Evolutionary conservation across 1,140 invertebrate species (phyloP).

Genomic region (Teleopsis dalmanni): DNA sequence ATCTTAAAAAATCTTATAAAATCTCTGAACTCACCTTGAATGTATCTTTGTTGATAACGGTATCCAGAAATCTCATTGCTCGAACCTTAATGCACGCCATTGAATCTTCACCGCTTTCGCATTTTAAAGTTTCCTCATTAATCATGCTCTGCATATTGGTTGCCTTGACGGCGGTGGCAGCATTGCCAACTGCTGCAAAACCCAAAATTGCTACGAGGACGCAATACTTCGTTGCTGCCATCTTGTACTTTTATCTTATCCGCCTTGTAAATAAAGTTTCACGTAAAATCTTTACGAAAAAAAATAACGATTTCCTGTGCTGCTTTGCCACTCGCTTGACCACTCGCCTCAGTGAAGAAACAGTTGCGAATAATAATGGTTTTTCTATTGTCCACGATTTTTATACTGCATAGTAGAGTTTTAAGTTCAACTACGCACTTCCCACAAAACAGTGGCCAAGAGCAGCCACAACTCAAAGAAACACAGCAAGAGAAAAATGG

Average conservation of each 20-base stretch:
- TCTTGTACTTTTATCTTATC: conserved; percentile 5
- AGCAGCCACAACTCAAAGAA: conserved; percentile 4
- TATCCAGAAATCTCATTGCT: conserved; percentile 66
- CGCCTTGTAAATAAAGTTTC: not conserved
- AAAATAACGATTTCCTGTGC: conserved; percentile 6
- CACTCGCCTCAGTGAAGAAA: conserved; percentile 38
- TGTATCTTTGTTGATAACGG: conserved; percentile 67
- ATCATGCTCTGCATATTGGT: conserved; percentile 61
- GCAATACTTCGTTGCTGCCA: conserved; percentile 14
- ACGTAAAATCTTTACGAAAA: not conserved
- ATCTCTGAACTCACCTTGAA: conserved; percentile 55
- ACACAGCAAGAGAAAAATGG: conserved; percentile 21
- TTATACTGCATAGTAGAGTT: conserved; percentile 41
- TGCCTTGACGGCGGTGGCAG: conserved; percentile 52
- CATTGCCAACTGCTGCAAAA: conserved; percentile 48
- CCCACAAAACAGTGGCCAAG: conserved; percentile 5
- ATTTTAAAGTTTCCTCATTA: conserved; percentile 64
- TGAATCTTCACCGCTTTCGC: conserved; percentile 64
- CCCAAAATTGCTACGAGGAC: conserved; percentile 22
- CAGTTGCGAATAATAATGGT: conserved; percentile 44
- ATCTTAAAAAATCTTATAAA: not conserved
- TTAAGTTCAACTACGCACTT: conserved; percentile 3
- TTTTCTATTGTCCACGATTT: conserved; percentile 45
- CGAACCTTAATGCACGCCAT: conserved; percentile 75
- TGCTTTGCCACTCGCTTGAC: conserved; percentile 16